Conservation (phyloP, 2,888 invertebrate genomes). For the Ormyrus thymus region DNA sequence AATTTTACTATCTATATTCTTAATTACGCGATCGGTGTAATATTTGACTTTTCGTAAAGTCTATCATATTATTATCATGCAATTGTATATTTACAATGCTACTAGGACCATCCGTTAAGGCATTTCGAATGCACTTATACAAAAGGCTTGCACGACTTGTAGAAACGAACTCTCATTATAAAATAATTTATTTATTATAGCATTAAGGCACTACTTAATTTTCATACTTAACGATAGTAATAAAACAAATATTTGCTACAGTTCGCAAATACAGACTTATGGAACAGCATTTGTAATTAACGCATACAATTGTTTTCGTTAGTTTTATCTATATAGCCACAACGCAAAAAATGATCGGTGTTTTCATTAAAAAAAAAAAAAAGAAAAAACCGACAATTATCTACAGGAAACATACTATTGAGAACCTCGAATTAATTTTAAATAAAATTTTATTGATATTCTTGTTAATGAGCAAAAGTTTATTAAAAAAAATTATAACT, state of each 20-base stretch:
- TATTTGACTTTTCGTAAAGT: constrained; percentile 26
- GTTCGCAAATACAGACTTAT: not conserved
- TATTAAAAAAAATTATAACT: too few relatives aligned
- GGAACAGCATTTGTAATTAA: constrained; percentile 6
- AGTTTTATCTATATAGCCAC: constrained; percentile 11
- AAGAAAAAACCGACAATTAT: constrained; percentile 12
- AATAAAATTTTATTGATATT: not conserved
- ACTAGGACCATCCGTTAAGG: constrained; percentile 35
- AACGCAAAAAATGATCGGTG: constrained; percentile 17
- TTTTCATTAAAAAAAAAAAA: constrained; percentile 24
- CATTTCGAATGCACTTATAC: constrained; percentile 40
- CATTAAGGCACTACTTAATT: constrained; percentile 71
- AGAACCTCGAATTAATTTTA: constrained; percentile 28
- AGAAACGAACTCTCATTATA: constrained; percentile 58
- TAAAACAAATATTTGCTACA: constrained; percentile 14
- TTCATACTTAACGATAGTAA: constrained; percentile 54
- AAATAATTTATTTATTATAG: constrained; percentile 72
- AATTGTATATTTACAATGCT: constrained; percentile 49
- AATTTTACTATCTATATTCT: constrained; percentile 53
- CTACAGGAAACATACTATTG: not conserved
- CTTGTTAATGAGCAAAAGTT: too few relatives aligned
- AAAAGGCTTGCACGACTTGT: constrained; percentile 14
- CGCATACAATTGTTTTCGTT: constrained; percentile 38
- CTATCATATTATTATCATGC: constrained; percentile 24
- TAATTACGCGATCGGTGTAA: constrained; percentile 42